A percentile compares a stretch with the other conserved stretches of the same genome.
Evolutionary conservation across 2,797 vertebrate genomes (phyloP).

Genomic region (Tamandua tetradactyla): DNA sequence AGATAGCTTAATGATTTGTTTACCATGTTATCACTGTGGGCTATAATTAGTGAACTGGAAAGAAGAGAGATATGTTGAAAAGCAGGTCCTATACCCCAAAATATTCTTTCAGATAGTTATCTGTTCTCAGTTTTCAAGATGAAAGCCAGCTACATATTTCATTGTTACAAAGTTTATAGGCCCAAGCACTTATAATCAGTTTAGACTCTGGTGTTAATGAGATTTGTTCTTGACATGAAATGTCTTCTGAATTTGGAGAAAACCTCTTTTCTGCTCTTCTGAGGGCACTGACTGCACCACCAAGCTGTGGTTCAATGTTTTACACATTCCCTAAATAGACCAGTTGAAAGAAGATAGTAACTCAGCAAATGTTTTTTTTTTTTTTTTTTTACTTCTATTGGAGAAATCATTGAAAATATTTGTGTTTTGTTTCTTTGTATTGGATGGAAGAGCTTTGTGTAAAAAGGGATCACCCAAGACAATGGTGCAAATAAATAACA

Average conservation of each 20-base stretch:
- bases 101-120: not conserved
- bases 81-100: not conserved
- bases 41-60: not conserved
- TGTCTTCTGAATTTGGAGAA: not conserved
- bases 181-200: not conserved
- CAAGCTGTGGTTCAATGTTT: not conserved
- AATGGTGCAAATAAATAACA: slow-evolving; percentile 4
- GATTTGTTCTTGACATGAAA: not conserved
- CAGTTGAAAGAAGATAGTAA: not conserved
- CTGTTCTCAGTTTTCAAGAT: slow-evolving; percentile 5
- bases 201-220: slow-evolving; percentile 2
- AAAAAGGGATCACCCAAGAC: not conserved
- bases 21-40: not conserved
- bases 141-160: not conserved
- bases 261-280: not conserved
- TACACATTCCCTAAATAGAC: not conserved
- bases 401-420: slow-evolving; percentile 10
- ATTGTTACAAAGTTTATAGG: not conserved
- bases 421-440: not conserved
- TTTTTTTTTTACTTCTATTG: not conserved
- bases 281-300: not conserved
- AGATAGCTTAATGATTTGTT: not conserved
- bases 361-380: not conserved
- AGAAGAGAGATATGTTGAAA: not conserved
- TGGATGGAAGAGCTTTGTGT: not conserved